These are phyloP conservation scores for Drosophila greeni DNA, from an alignment of 2,888 invertebrate species.

Conservation along the genomic window DNA sequence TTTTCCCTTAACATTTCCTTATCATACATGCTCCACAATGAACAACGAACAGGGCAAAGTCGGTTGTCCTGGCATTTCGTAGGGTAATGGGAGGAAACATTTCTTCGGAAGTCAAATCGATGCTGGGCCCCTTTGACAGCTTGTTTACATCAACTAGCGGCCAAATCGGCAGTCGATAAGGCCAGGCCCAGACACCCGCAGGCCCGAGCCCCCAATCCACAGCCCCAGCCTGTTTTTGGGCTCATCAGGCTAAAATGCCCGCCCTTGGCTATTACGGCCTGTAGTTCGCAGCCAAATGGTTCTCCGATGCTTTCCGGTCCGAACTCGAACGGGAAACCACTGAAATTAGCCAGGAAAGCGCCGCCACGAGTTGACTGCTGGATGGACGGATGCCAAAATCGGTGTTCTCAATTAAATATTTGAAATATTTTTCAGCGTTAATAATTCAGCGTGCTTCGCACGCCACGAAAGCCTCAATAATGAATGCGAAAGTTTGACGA, in stretches of 20 bases:
- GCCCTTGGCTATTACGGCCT: constrained; percentile 31
- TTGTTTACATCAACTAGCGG: constrained; percentile 62
- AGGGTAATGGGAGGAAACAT: constrained; percentile 13
- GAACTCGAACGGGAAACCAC: constrained; percentile 21
- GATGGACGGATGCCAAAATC: constrained; percentile 27
- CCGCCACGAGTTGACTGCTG: not conserved
- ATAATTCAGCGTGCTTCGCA: constrained; percentile 60
- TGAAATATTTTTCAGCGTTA: constrained; percentile 41
- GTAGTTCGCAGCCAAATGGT: constrained; percentile 60
- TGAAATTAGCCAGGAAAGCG: constrained; percentile 12
- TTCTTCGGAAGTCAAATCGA: constrained; percentile 56
- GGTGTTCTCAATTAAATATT: constrained; percentile 61
- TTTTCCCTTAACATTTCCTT: not conserved
- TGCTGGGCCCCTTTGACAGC: constrained; percentile 63
- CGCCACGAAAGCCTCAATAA: constrained; percentile 55
- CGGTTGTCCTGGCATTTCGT: not conserved
- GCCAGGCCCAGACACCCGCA: constrained; percentile 22
- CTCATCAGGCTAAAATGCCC: constrained; percentile 7
- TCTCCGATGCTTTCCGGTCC: constrained; percentile 40
- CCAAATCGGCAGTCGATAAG: constrained; percentile 29
- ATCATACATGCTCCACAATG: not conserved
- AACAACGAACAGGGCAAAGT: not conserved
- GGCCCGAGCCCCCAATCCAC: not conserved
- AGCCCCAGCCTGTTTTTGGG: constrained; percentile 20
- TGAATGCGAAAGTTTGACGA: constrained; percentile 46